These are phyloP conservation scores for Thalassaphorura encarpata DNA, from an alignment of 1,140 invertebrate species.

Conservation along the genomic window DNA sequence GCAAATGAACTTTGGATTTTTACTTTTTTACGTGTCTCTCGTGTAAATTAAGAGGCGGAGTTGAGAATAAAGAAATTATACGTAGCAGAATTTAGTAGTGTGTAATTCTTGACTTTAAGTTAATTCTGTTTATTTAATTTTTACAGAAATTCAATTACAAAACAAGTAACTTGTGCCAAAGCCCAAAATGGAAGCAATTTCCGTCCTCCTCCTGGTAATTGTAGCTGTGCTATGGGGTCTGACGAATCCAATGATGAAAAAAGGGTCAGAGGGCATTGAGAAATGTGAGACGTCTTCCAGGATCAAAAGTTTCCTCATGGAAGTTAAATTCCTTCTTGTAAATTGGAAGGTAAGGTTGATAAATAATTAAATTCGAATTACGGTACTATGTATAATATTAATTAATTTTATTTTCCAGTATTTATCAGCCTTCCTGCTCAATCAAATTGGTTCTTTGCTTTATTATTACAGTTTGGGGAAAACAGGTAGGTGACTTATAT, in stretches of 20 bases:
- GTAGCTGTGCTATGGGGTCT: constrained; percentile 17
- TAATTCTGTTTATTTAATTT: not conserved
- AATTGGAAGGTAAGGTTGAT: constrained; percentile 13
- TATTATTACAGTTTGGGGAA: constrained; percentile 13
- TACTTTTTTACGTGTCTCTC: not conserved
- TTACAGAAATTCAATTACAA: not conserved
- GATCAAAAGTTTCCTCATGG: not conserved
- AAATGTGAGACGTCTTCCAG: constrained; percentile 2
- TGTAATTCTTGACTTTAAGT: not conserved
- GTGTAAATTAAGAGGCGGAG: not conserved
- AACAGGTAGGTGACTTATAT: not conserved
- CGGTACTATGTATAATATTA: not conserved
- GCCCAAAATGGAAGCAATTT: not conserved
- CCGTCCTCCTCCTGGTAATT: not conserved
- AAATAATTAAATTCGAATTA: not conserved
- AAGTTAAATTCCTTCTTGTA: constrained; percentile 16
- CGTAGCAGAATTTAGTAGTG: not conserved
- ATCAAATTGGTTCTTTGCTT: constrained; percentile 11
- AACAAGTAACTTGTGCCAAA: not conserved
- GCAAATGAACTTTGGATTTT: not conserved
- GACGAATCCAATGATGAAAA: constrained; percentile 20
- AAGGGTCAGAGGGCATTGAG: constrained; percentile 3
- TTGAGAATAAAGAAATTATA: not conserved
- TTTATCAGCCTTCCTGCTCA: constrained; percentile 4
- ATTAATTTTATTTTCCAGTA: constrained; percentile 9